Conservation (phyloP, 1,140 invertebrate species). For the Diorhabda sublineata region DNA sequence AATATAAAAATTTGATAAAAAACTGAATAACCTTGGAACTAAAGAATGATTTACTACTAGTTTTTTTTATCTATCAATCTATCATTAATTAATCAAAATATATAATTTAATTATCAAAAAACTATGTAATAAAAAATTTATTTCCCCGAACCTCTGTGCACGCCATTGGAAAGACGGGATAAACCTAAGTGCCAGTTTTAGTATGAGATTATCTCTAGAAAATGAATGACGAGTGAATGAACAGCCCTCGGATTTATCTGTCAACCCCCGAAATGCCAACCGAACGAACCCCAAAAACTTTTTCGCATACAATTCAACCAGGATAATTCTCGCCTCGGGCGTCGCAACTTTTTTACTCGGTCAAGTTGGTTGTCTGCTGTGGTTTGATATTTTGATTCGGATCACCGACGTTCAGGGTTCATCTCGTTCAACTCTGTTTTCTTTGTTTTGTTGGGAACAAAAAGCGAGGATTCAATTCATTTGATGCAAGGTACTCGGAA, state of each 20-base stretch:
- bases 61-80: too few relatives aligned
- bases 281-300: background rate
- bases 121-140: too few relatives aligned
- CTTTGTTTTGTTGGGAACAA: background rate
- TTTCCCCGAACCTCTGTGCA: background rate
- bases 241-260: conserved; percentile 1
- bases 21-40: too few relatives aligned
- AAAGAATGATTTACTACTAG: too few relatives aligned
- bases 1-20: too few relatives aligned
- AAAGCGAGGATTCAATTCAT: too few relatives aligned
- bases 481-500: too few relatives aligned
- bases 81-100: too few relatives aligned
- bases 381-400: background rate
- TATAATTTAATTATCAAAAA: too few relatives aligned
- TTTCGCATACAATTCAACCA: background rate
- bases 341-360: conserved; percentile 1
- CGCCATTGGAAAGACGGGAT: background rate
- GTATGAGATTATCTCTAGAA: conserved; percentile 1
- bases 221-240: background rate
- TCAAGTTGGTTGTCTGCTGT: background rate
- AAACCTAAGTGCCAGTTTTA: conserved; percentile 1
- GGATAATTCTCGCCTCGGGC: background rate
- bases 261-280: conserved; percentile 1
- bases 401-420: background rate
- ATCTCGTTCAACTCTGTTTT: background rate